A percentile compares a stretch with the other conserved stretches of the same genome.
phyloP scores from a whole-genome alignment of 2,113 vertebrate genomes.

The Clarias magur region DNA sequence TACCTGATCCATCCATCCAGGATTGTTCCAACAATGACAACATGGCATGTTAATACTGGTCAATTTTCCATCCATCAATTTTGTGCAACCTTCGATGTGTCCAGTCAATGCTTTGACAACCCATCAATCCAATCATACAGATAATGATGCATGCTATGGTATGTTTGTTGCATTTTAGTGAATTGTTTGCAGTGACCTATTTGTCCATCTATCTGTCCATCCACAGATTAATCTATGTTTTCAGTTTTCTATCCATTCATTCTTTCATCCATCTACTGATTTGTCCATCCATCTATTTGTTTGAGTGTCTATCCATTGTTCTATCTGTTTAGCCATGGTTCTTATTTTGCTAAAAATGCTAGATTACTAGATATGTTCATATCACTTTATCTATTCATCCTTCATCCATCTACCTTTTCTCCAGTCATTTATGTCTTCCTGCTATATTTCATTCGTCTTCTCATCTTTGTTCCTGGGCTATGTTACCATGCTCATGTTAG shows the following conservation, averaged over 20 bases:
- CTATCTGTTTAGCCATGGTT: background rate
- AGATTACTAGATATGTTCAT: background rate
- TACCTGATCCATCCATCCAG: background rate
- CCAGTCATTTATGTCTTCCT: background rate
- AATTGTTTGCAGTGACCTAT: background rate
- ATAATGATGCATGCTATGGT: too few species aligned
- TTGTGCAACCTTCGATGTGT: too few species aligned
- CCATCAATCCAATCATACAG: background rate
- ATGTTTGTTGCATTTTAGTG: background rate
- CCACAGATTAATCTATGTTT: background rate
- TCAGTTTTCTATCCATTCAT: too few species aligned
- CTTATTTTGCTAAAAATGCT: background rate
- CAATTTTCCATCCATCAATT: background rate
- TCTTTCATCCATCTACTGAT: background rate
- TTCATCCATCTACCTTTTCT: background rate
- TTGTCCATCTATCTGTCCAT: background rate
- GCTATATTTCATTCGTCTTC: background rate
- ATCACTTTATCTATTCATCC: background rate
- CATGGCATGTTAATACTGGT: background rate
- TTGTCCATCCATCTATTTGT: background rate
- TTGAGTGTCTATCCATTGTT: background rate
- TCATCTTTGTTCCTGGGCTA: background rate
- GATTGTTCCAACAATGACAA: background rate
- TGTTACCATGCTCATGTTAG: background rate
- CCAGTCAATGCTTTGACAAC: background rate